Evolutionary conservation across 2,113 vertebrate species (phyloP), one percentile per base, ranked within the genome.

Genomic region (Tragelaphus imberbis): DNA sequence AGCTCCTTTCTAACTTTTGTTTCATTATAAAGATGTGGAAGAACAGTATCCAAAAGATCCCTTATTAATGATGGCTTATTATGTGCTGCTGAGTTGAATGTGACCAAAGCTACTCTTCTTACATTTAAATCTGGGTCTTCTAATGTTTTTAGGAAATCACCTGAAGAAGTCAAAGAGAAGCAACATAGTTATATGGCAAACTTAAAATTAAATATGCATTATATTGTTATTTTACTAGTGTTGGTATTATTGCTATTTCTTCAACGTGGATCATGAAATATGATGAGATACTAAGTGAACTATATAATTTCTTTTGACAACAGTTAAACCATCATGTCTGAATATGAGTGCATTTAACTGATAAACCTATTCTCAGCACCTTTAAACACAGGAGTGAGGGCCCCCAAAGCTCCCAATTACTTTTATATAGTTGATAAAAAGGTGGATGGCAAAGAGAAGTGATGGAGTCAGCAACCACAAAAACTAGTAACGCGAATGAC

Each of bases 71-170:
- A 99, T 5, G 99, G 99, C 96, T 99, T 99, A 96, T 99, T 99
- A 98, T 99, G 99, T 89, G 99, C 99, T 23, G 99, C 99, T 0
- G 99, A 99, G 98, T 99, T 99, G 96, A 99, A 99, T 3, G 99
- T 99, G 96, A 99, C 99, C 98, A 99, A 99, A 95, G 99, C 99
- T 68, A 99, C 99, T 96, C 99, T 99, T 93, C 99, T 99, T 92
- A 99, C 99, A 94, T 99, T 99, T 98, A 99, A 99, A 99, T 99
- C 99, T 3, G 99, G 99, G 98, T 99, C 99, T 98, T 99, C 99
- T 98, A 99, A 98, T 1, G 99, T 99, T 98, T 99, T 99, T 95
- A 99, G 98, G 98, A 99, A 99, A 97, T 99, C 99, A 98, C 99
- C 99, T 99, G 96, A 98, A 98, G 96, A 97, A 77, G 85, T 71